Conservation (phyloP, 2,888 invertebrate species). For the Scaptomyza caliginosa region DNA sequence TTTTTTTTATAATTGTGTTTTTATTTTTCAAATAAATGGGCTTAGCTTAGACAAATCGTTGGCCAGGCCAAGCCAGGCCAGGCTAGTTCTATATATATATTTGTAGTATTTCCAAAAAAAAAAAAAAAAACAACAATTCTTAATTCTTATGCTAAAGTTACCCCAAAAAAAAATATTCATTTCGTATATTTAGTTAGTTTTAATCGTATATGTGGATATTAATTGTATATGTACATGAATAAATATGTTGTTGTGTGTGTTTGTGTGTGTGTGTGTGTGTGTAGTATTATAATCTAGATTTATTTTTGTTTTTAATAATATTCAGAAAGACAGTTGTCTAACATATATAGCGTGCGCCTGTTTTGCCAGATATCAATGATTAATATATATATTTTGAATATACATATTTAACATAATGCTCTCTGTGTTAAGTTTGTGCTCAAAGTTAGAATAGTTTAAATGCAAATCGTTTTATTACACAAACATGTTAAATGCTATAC, state of each 20-base stretch:
- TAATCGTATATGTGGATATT: conserved; percentile 23
- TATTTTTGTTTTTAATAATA: conserved; percentile 7
- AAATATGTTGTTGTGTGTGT: conserved; percentile 46
- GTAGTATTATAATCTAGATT: conserved; percentile 3
- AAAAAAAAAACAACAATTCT: conserved; percentile 37
- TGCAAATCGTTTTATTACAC: neutral
- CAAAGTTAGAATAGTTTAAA: conserved; percentile 9
- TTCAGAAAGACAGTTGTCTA: conserved; percentile 31
- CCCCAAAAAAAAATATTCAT: conserved; percentile 43
- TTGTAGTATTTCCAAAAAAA: conserved; percentile 50
- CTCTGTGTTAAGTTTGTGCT: conserved; percentile 22
- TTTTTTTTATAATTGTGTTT: conserved; percentile 2
- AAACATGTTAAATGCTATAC: neutral
- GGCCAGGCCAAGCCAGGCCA: conserved; percentile 53
- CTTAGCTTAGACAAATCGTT: conserved; percentile 48
- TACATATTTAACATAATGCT: conserved; percentile 62
- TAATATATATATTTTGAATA: conserved; percentile 72
- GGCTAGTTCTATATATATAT: conserved; percentile 21
- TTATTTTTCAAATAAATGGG: conserved; percentile 21
- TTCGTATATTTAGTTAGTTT: conserved; percentile 29
- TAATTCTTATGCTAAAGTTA: conserved; percentile 42
- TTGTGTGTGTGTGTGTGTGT: conserved; percentile 31
- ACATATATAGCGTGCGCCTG: conserved; percentile 53
- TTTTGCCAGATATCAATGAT: conserved; percentile 48
- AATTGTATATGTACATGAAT: conserved; percentile 63